phyloP scores from a whole-genome alignment of 2,888 invertebrate genomes.

The Stegana nigrithorax region DNA sequence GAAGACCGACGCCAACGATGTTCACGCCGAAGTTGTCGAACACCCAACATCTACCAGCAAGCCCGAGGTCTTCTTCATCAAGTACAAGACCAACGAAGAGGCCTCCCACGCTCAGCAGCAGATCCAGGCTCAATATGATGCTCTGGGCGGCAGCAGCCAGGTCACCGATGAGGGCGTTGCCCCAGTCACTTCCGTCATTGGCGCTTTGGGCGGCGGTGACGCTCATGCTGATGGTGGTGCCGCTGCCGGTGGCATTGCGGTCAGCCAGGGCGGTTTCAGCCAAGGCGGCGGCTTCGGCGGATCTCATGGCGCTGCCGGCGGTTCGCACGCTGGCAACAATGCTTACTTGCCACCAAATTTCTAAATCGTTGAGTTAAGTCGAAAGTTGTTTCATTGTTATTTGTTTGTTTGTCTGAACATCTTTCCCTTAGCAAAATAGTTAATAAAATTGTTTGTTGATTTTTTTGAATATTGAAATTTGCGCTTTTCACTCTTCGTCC shows the following conservation, averaged over 20 bases:
- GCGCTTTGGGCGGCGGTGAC: constrained; percentile 54
- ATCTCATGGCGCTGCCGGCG: constrained; percentile 28
- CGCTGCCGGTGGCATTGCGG: constrained; percentile 24
- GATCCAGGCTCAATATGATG: constrained; percentile 68
- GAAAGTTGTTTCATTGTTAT: constrained; percentile 11
- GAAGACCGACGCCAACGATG: constrained; percentile 62
- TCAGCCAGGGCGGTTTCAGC: constrained; percentile 23
- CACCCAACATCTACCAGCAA: constrained; percentile 63
- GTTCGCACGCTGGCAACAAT: constrained; percentile 42
- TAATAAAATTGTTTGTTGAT: constrained; percentile 16
- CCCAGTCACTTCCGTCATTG: constrained; percentile 66
- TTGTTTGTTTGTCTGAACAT: constrained; percentile 10
- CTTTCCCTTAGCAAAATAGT: background rate
- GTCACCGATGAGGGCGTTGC: constrained; percentile 66
- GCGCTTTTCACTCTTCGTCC: no score
- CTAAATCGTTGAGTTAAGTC: constrained; percentile 39
- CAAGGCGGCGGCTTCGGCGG: constrained; percentile 5
- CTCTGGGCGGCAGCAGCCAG: constrained; percentile 65
- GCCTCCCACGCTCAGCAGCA: constrained; percentile 66
- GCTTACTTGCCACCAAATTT: constrained; percentile 65
- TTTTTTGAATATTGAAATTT: background rate
- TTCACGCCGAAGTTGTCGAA: constrained; percentile 64
- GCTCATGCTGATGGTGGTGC: constrained; percentile 34
- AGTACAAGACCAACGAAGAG: constrained; percentile 68
- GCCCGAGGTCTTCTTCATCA: constrained; percentile 69